Conservation (phyloP, 2,113 vertebrate genomes). For the Tragulus kanchil region DNA sequence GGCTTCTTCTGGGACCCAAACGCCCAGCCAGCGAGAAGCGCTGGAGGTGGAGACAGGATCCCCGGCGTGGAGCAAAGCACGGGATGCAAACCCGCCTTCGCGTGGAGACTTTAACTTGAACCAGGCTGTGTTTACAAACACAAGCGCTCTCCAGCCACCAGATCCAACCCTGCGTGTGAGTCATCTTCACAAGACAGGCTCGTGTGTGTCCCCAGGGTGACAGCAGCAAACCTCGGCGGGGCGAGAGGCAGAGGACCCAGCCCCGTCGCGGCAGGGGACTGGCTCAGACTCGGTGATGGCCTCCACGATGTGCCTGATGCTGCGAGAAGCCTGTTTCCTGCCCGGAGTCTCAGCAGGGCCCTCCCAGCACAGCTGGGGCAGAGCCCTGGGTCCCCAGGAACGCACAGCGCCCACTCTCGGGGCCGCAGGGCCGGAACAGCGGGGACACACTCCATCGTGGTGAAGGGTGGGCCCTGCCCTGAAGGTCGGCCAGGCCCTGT, state of each 20-base stretch:
- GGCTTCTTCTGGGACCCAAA: not conserved
- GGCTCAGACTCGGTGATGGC: not conserved
- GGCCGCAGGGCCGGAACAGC: too few relatives aligned
- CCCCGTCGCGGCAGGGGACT: fast-evolving
- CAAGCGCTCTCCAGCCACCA: not conserved
- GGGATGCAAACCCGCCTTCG: fast-evolving
- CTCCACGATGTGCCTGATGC: not conserved
- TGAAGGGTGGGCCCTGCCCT: fast-evolving
- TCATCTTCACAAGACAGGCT: not conserved
- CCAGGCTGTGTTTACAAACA: not conserved
- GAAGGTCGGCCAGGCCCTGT: not conserved
- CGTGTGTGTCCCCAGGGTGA: fast-evolving
- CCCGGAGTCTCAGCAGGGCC: fast-evolving
- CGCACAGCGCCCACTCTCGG: not conserved
- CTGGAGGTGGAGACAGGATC: not conserved
- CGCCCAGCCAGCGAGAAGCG: not conserved
- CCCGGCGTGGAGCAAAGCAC: fast-evolving
- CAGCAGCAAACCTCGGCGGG: fast-evolving
- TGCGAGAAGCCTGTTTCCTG: fast-evolving
- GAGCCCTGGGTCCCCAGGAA: not conserved
- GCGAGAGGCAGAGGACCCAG: too few relatives aligned
- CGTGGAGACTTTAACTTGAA: not conserved
- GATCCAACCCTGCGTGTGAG: not conserved
- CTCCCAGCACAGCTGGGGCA: fast-evolving
- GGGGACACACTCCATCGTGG: fast-evolving